phyloP scores from a whole-genome alignment of 2,113 vertebrate genomes.

The Poecilia latipinna region DNA sequence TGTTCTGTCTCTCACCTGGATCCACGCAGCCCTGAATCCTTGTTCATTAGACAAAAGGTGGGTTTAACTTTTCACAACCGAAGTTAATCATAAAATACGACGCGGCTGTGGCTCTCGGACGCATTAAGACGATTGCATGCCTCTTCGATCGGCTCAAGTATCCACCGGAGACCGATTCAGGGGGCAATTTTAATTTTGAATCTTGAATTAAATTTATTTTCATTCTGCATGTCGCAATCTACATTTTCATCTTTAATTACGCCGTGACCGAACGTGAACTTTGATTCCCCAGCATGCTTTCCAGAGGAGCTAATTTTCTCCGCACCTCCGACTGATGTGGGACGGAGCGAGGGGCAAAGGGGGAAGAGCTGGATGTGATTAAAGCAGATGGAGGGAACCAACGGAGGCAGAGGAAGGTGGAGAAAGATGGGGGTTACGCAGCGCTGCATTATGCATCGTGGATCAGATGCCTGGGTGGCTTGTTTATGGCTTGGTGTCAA shows the following conservation, averaged over 20 bases:
- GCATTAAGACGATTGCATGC: not conserved
- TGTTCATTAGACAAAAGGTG: constrained; percentile 6
- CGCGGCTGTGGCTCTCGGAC: not conserved
- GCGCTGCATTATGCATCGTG: constrained; percentile 72
- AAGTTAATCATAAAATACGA: not conserved
- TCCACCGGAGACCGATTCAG: not conserved
- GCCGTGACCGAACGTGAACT: constrained; percentile 13
- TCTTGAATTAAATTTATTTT: constrained; percentile 13
- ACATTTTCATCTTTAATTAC: not conserved
- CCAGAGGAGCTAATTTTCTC: constrained; percentile 2
- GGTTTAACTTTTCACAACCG: too few species aligned
- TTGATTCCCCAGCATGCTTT: not conserved
- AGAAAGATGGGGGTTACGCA: constrained; percentile 28
- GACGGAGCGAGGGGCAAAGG: constrained; percentile 4
- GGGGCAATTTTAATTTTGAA: constrained; percentile 19
- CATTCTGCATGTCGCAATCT: too few species aligned
- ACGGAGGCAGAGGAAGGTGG: not conserved
- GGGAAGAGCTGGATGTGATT: constrained; percentile 40
- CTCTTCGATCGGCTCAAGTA: not conserved
- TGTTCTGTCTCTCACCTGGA: not conserved
- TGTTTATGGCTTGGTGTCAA: constrained; percentile 59
- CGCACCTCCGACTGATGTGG: constrained; percentile 6
- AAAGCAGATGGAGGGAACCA: constrained; percentile 45
- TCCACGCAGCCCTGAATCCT: not conserved
- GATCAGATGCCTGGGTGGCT: constrained; percentile 51